Evolutionary conservation across 2,888 invertebrate species (phyloP), one percentile per base, ranked within the genome.

Genomic region (Tetranychus piercei): DNA sequence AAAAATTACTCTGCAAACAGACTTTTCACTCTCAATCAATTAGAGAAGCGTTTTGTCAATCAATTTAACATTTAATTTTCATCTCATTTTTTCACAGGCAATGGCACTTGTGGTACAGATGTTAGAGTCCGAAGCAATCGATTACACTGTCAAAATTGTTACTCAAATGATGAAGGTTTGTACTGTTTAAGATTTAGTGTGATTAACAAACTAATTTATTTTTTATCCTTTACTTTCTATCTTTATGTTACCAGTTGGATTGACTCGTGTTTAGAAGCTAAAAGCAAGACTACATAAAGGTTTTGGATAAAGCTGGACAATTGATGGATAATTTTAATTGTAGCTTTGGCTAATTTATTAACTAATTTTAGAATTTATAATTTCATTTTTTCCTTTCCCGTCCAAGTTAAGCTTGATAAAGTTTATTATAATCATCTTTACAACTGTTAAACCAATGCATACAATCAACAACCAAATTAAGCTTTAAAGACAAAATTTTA

Each of bases 101-200:
- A 93, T 84, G 95, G 95, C 20, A 86, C 90, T 77, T 90, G 91
- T 82, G 96, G 96, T 78, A 92, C 95, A 20, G 96, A 97, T 85
- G 96, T 97, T 75, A 88, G 96, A 80, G 95, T 97, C 76, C 87
- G 94, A 78, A 89, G 89, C 83, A 87, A 88, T 81, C 90, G 92
- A 82, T 87, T 97, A 80, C 95, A 96, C 86, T 97, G 96, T 86
- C 91, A 92, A 84, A 92, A 93, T 85, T 97, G 96, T 86, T 95
- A 94, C 86, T 93, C 92, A 80, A 93, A 92, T 82, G 94, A 94
- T 84, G 93, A 94, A 85, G 94, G 94, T 87, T 84, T 70, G 20
- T 44, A 43, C 15, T 43, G 11, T 22, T 20, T 23, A 20, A 69
- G 15, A 9, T 55, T 55, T 55, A 45, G 2, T 55, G 7, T 55